Conservation (phyloP, 2,113 vertebrate species). For the Panurus biarmicus region DNA sequence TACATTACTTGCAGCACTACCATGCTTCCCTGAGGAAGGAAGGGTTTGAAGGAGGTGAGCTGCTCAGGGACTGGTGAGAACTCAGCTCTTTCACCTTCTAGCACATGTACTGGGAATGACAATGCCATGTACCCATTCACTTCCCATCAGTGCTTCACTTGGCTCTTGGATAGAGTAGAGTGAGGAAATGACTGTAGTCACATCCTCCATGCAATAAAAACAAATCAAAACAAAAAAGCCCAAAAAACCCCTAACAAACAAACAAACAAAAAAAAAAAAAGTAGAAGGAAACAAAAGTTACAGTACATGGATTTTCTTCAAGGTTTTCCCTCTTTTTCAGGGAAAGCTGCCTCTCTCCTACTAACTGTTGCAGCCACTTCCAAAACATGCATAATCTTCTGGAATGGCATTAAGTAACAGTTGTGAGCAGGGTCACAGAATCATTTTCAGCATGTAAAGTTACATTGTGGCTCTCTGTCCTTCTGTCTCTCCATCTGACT, state of each 20-base stretch:
- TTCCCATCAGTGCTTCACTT: background rate
- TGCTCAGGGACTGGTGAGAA: background rate
- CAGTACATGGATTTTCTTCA: background rate
- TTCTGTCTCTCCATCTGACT: background rate
- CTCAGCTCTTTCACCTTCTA: background rate
- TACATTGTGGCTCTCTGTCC: background rate
- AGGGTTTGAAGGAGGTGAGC: background rate
- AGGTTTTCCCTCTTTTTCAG: background rate
- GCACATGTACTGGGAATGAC: background rate
- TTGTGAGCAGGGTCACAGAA: background rate
- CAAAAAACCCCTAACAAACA: background rate
- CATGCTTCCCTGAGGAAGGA: background rate
- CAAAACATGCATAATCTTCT: background rate
- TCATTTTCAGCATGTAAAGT: background rate
- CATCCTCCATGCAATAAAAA: background rate
- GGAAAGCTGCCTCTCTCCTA: background rate
- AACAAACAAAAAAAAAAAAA: background rate
- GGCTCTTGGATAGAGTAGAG: background rate
- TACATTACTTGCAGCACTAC: background rate
- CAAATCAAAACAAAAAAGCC: too few relatives aligned
- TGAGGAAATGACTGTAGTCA: background rate
- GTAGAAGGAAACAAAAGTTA: background rate
- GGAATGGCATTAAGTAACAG: background rate
- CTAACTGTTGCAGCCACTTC: background rate
- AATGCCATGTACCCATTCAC: fast-evolving